Evolutionary conservation across 92 coral and sea anemone species (phyloP).

Genomic region (Porites divaricata): DNA sequence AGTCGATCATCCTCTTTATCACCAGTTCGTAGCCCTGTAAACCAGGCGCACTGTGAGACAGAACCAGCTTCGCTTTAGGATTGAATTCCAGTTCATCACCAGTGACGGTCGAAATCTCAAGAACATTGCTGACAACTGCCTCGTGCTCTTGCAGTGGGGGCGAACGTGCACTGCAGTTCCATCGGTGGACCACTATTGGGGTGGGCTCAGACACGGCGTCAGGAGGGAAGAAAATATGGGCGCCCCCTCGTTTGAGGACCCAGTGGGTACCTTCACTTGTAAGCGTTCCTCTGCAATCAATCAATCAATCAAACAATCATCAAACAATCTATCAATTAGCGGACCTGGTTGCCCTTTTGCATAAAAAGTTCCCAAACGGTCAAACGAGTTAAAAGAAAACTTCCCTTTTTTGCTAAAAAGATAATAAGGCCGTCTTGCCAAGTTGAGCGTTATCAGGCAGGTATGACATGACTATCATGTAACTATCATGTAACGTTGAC

Average conservation of each 20-base stretch:
- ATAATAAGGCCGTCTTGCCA: no score
- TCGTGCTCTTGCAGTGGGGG: conserved; percentile 48
- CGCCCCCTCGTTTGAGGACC: conserved; percentile 28
- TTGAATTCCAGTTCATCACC: conserved; percentile 16
- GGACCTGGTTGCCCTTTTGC: background rate
- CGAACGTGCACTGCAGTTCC: conserved; percentile 10
- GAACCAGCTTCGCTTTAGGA: background rate
- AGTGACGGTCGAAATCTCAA: conserved; percentile 35
- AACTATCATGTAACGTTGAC: no score
- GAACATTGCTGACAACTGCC: conserved; percentile 53
- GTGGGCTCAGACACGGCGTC: conserved; percentile 54
- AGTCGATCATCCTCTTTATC: background rate
- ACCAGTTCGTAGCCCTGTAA: conserved; percentile 40
- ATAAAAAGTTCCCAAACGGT: background rate
- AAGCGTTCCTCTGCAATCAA: conserved; percentile 3
- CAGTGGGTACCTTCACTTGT: conserved; percentile 36
- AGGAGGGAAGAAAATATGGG: conserved; percentile 47
- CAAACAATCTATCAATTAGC: background rate
- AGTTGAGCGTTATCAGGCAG: no score
- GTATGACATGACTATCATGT: no score
- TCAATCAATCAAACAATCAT: no score
- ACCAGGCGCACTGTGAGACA: conserved; percentile 23
- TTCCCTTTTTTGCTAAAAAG: no score
- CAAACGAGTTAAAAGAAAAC: no score
- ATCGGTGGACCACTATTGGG: conserved; percentile 17